Conservation (phyloP, 2,888 invertebrate genomes). For the Nowickia ferox region DNA sequence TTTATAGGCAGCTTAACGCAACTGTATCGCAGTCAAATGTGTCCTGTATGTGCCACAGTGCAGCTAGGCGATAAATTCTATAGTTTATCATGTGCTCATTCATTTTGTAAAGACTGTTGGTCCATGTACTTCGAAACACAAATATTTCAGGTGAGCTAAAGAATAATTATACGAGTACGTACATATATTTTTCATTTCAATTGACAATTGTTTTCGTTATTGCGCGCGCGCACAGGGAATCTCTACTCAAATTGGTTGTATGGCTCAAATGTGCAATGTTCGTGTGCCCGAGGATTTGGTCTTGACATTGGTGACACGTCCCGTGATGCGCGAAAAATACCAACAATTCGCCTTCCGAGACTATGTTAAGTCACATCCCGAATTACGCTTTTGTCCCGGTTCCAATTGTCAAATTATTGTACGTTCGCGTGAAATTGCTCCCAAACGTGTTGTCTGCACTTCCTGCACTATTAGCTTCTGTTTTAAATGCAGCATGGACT, state of each 20-base stretch:
- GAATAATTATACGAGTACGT: not conserved
- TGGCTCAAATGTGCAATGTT: conserved; percentile 97
- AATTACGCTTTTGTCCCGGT: conserved; percentile 96
- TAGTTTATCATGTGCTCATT: conserved; percentile 94
- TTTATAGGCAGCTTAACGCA: conserved; percentile 48
- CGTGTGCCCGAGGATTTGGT: conserved; percentile 98
- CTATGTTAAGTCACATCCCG: conserved; percentile 96
- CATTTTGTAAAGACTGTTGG: conserved; percentile 99
- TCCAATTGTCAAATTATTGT: conserved; percentile 97
- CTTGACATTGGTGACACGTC: conserved; percentile 91
- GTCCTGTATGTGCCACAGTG: conserved; percentile 91
- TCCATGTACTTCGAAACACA: conserved; percentile 97
- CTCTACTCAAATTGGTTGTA: conserved; percentile 95
- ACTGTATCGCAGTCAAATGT: conserved; percentile 82
- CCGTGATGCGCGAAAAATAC: conserved; percentile 94
- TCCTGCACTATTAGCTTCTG: conserved; percentile 96
- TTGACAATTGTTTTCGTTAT: not conserved
- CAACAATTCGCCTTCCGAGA: conserved; percentile 98
- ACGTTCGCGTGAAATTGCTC: conserved; percentile 91
- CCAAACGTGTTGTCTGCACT: conserved; percentile 94
- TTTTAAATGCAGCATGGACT: conserved; percentile 97
- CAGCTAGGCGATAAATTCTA: conserved; percentile 89
- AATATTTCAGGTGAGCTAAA: conserved; percentile 87
- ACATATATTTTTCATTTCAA: not conserved
- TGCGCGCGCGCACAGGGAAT: conserved; percentile 84